Evolutionary conservation across 2,797 vertebrate species (phyloP).

Genomic region (Acipenser ruthenus): DNA sequence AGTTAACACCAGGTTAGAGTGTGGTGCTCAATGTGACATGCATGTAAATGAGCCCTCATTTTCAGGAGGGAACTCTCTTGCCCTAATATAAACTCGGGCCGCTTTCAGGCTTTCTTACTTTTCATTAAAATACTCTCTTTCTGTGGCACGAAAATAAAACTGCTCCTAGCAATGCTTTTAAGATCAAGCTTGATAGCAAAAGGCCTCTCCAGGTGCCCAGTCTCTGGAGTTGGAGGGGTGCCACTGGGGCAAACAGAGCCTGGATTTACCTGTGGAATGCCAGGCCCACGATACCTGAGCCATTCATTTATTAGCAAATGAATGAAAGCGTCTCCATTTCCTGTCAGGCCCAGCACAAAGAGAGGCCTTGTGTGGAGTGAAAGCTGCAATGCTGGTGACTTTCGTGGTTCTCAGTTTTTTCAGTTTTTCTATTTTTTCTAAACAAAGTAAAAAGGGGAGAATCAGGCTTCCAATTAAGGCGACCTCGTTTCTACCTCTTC

Average conservation of each 20-base stretch:
- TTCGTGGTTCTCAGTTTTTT: slow-evolving; percentile 23
- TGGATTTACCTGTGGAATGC: slow-evolving; percentile 31
- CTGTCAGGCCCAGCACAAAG: slow-evolving; percentile 37
- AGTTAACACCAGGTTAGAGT: no score
- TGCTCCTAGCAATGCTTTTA: background rate
- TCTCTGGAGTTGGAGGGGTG: slow-evolving; percentile 26
- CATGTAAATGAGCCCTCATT: no score
- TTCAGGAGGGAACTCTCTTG: no score
- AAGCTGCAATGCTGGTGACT: slow-evolving; percentile 27
- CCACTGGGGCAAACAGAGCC: slow-evolving; percentile 26
- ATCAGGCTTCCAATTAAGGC: slow-evolving; percentile 50
- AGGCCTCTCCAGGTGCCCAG: background rate
- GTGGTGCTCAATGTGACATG: no score
- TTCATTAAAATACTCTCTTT: background rate
- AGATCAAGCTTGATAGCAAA: background rate
- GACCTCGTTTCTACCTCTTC: slow-evolving; percentile 51
- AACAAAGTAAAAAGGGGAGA: slow-evolving; percentile 36
- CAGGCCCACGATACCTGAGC: slow-evolving; percentile 25
- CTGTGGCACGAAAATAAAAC: slow-evolving; percentile 2
- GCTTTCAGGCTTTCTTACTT: background rate
- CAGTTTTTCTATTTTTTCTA: slow-evolving; percentile 19
- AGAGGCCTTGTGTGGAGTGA: slow-evolving; percentile 29
- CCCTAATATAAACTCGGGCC: background rate
- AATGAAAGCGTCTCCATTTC: slow-evolving; percentile 37
- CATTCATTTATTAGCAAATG: slow-evolving; percentile 35